Evolutionary conservation across 2,797 vertebrate species (phyloP).

Genomic region (Pelodytes ibericus): DNA sequence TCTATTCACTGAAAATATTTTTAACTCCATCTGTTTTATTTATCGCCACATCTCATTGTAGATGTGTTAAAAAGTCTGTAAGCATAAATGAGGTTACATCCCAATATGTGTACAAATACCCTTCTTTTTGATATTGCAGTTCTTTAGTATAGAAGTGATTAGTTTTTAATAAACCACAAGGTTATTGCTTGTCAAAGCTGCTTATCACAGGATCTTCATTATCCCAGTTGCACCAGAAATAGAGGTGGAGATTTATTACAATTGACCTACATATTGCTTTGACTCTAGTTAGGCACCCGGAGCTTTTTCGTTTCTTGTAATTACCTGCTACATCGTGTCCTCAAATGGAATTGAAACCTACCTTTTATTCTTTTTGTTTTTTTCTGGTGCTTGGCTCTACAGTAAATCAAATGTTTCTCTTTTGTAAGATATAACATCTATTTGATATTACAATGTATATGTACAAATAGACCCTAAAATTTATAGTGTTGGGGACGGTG

Average conservation of each 20-base stretch:
- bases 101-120: no score
- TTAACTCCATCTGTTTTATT: no score
- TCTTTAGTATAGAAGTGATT: slow-evolving; percentile 24
- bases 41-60: no score
- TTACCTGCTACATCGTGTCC: slow-evolving; percentile 8
- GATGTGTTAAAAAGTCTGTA: no score
- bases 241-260: slow-evolving; percentile 53
- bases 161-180: slow-evolving; percentile 13
- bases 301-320: slow-evolving; percentile 47
- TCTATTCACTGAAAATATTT: no score
- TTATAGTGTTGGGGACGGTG: no score
- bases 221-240: slow-evolving; percentile 37
- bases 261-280: slow-evolving; percentile 52
- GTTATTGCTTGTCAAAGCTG: slow-evolving; percentile 42
- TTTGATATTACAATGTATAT: no score
- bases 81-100: no score
- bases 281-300: slow-evolving; percentile 26
- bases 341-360: slow-evolving; percentile 4
- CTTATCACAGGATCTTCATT: slow-evolving; percentile 48
- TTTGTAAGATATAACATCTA: no score
- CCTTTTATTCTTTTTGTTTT: neutral
- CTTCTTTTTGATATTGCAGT: neutral
- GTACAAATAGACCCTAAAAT: no score
- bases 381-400: no score
- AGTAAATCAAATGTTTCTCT: no score